Percentiles rank a stretch among this genome's conserved stretches.
phyloP scores from a whole-genome alignment of 1,140 invertebrate genomes.

The Psix sp. region DNA sequence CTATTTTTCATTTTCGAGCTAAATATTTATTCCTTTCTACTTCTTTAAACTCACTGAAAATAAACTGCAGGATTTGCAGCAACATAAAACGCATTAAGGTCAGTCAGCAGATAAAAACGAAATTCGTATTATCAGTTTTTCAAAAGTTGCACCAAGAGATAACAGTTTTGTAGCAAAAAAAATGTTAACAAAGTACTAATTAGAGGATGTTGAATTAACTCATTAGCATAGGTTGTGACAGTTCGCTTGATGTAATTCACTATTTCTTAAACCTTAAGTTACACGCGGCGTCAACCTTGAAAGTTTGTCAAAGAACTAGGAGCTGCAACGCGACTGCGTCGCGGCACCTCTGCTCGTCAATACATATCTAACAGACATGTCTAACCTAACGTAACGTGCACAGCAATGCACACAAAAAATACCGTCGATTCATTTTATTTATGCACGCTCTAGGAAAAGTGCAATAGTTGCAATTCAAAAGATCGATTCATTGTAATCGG shows the following conservation, averaged over 20 bases:
- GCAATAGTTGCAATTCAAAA: background rate
- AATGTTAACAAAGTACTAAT: too few species aligned
- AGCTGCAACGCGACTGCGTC: constrained; percentile 50
- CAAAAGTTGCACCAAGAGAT: too few species aligned
- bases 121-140: too few species aligned
- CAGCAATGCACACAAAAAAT: constrained; percentile 8
- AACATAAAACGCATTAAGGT: too few species aligned
- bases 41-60: too few species aligned
- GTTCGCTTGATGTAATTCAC: background rate
- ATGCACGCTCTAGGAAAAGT: background rate
- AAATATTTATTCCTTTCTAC: too few species aligned
- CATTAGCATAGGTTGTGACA: background rate
- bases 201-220: background rate
- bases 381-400: constrained; percentile 41
- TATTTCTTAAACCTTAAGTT: constrained; percentile 3
- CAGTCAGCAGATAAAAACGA: too few species aligned
- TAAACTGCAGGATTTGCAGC: too few species aligned
- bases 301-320: constrained; percentile 48
- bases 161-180: too few species aligned
- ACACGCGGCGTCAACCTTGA: constrained; percentile 21
- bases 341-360: constrained; percentile 39
- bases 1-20: too few species aligned
- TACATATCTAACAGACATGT: constrained; percentile 38
- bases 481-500: background rate
- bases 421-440: constrained; percentile 27